Conservation (phyloP, 2,888 invertebrate genomes). For the Imbricaverruca yamaguchii region DNA sequence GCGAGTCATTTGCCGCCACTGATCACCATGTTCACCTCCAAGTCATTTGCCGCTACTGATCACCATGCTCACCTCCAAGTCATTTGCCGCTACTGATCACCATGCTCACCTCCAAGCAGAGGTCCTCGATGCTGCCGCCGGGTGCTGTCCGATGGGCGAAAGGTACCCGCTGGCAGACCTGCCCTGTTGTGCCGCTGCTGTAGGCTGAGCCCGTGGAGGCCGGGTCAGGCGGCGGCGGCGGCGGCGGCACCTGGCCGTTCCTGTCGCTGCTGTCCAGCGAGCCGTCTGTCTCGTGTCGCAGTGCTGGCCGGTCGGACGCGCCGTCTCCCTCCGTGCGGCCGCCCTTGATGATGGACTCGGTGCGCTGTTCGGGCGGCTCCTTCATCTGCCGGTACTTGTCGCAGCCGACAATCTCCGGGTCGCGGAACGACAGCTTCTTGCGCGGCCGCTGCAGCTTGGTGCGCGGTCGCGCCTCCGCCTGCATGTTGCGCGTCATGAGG, state of each 20-base stretch:
- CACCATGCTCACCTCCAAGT: conserved; percentile 38
- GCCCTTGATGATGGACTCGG: neutral
- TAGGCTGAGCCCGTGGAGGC: conserved; percentile 21
- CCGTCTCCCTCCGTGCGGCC: conserved; percentile 23
- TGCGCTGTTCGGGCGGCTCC: neutral
- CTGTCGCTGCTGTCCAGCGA: too few relatives aligned
- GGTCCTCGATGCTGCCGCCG: conserved; percentile 50
- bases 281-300: too few relatives aligned
- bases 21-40: conserved; percentile 39
- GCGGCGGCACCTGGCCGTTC: too few relatives aligned
- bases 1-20: too few relatives aligned
- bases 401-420: conserved; percentile 63
- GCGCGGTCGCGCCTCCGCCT: conserved; percentile 25
- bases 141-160: conserved; percentile 24
- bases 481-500: neutral
- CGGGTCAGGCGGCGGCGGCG: neutral
- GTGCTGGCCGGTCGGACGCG: neutral
- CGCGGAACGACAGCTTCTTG: conserved; percentile 79
- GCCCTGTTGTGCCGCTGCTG: neutral
- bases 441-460: conserved; percentile 54
- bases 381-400: conserved; percentile 23
- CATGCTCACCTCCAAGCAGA: conserved; percentile 46
- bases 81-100: too few relatives aligned
- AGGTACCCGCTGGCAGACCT: neutral
- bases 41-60: conserved; percentile 29